Evolutionary conservation across 2,888 invertebrate species (phyloP).

Genomic region (Drosophila mimetica): DNA sequence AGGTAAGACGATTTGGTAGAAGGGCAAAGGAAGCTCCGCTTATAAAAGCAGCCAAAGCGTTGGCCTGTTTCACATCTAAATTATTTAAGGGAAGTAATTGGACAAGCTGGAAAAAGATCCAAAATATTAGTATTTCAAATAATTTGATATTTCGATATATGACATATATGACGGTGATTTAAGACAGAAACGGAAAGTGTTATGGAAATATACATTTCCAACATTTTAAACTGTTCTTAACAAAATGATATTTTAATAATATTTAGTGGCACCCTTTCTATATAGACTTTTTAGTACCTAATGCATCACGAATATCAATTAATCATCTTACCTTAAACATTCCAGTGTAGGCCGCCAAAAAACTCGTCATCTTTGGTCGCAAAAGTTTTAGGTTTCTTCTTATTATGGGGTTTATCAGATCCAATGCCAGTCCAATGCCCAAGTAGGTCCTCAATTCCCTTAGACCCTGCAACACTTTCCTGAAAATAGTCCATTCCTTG

Average conservation of each 20-base stretch:
- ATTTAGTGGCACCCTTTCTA: too few species aligned
- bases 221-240: too few species aligned
- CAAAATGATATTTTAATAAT: too few species aligned
- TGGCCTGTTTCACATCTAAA: slow-evolving; percentile 11
- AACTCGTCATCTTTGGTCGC: slow-evolving; percentile 48
- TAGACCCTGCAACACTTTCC: slow-evolving; percentile 20
- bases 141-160: too few species aligned
- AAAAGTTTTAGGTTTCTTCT: slow-evolving; percentile 14
- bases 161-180: too few species aligned
- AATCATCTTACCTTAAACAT: slow-evolving; percentile 46
- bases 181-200: too few species aligned
- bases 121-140: neutral
- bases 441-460: slow-evolving; percentile 52
- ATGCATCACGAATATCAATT: too few species aligned
- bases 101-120: slow-evolving; percentile 26
- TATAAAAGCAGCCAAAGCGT: slow-evolving; percentile 53
- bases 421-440: slow-evolving; percentile 56
- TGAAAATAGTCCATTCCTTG: slow-evolving; percentile 14
- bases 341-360: slow-evolving; percentile 55
- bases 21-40: slow-evolving; percentile 55
- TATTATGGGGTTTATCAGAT: slow-evolving; percentile 39
- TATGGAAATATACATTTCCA: too few species aligned
- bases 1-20: slow-evolving; percentile 33
- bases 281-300: too few species aligned
- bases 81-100: slow-evolving; percentile 39